These are phyloP conservation scores for Lycocerus yunnanus DNA, from an alignment of 2,888 invertebrate genomes.

Conservation along the genomic window DNA sequence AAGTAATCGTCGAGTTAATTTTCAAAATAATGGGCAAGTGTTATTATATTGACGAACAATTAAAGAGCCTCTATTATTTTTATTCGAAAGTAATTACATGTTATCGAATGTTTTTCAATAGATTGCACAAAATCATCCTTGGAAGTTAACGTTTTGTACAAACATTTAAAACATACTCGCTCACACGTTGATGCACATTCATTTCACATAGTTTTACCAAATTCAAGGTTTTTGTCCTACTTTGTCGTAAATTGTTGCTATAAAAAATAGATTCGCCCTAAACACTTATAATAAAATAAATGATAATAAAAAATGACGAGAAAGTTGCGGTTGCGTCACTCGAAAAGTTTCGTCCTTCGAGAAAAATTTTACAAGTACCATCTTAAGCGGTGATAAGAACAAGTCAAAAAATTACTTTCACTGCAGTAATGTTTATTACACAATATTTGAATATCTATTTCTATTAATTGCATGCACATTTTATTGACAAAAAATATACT, in stretches of 20 bases:
- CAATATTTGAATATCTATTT: background rate
- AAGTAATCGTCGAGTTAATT: background rate
- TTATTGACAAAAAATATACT: background rate
- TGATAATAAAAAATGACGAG: background rate
- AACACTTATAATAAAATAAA: background rate
- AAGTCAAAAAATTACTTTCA: background rate
- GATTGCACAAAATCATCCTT: constrained; percentile 7
- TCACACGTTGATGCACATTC: background rate
- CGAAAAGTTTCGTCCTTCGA: background rate
- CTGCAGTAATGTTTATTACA: background rate
- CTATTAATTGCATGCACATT: background rate
- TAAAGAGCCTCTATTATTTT: background rate
- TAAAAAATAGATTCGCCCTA: background rate
- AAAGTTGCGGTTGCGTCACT: background rate
- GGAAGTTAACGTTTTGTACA: constrained; percentile 3
- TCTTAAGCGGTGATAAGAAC: background rate
- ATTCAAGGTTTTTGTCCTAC: constrained; percentile 3
- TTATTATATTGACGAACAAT: background rate
- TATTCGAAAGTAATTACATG: background rate
- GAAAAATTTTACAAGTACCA: background rate
- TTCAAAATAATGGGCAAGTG: background rate
- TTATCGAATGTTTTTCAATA: background rate
- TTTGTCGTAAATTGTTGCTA: background rate
- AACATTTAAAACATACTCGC: background rate
- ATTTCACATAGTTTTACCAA: background rate